Percentiles rank a stretch among this genome's conserved stretches.
These are phyloP conservation scores for Mola mola DNA, from an alignment of 2,113 vertebrate species.

Conservation along the genomic window DNA sequence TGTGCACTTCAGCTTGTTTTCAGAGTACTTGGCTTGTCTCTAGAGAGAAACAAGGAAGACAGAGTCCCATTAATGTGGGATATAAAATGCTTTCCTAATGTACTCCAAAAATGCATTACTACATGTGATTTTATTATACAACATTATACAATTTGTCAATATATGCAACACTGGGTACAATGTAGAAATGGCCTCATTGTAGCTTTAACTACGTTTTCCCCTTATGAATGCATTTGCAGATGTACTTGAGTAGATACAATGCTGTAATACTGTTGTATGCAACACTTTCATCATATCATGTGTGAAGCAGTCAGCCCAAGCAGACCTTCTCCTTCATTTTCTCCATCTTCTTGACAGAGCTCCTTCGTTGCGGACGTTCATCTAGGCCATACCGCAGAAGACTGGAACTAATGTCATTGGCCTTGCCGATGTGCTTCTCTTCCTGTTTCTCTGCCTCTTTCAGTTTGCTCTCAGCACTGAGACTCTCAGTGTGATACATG, in stretches of 20 bases:
- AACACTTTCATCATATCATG: not conserved
- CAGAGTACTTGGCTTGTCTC: constrained; percentile 98
- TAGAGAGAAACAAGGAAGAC: constrained; percentile 64
- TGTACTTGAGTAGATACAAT: not conserved
- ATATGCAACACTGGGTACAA: not conserved
- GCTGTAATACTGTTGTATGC: not conserved
- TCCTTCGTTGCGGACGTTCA: constrained; percentile 92
- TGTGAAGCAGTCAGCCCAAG: not conserved
- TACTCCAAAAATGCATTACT: constrained; percentile 33
- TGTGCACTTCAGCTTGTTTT: constrained; percentile 98
- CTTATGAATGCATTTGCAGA: not conserved
- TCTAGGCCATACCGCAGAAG: constrained; percentile 91
- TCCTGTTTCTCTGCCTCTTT: constrained; percentile 99
- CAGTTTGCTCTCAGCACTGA: constrained; percentile 95
- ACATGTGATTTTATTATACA: constrained; percentile 27
- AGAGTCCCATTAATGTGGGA: constrained; percentile 42
- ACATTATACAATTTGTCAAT: constrained; percentile 10
- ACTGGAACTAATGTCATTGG: constrained; percentile 87
- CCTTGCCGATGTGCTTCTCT: constrained; percentile 95
- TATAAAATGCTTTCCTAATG: constrained; percentile 49
- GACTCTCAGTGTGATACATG: constrained; percentile 97
- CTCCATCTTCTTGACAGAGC: constrained; percentile 95
- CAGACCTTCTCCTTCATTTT: constrained; percentile 84
- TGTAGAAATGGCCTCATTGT: not conserved
- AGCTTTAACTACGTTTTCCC: not conserved